A percentile compares a stretch with the other conserved stretches of the same genome.
phyloP scores from a whole-genome alignment of 2,797 vertebrate genomes.

The Ficedula albicollis region DNA sequence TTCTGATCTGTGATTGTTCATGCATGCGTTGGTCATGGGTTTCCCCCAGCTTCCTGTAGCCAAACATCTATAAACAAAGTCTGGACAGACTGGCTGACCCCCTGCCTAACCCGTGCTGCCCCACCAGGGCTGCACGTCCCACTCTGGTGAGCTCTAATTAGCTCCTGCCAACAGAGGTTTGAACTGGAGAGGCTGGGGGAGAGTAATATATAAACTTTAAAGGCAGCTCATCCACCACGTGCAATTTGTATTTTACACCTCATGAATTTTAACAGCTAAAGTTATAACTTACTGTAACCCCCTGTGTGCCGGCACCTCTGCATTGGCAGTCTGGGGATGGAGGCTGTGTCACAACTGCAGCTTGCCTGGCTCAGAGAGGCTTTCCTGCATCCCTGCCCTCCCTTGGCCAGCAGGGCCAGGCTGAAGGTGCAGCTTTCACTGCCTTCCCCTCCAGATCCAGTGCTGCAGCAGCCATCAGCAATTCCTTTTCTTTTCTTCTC shows the following conservation, averaged over 20 bases:
- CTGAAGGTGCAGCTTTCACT: not conserved
- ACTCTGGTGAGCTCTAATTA: constrained; percentile 4
- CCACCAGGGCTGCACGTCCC: not conserved
- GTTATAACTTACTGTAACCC: constrained; percentile 71
- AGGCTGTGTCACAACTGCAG: not conserved
- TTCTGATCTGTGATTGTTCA: not conserved
- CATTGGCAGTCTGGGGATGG: fast-evolving
- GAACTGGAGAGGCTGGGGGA: not conserved
- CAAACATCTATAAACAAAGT: not conserved
- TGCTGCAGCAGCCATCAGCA: not conserved
- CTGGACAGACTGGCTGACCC: not conserved
- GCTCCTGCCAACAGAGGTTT: not conserved
- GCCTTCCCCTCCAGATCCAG: not conserved
- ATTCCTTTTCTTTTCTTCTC: not conserved
- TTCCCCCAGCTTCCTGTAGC: not conserved
- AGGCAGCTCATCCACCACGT: constrained; percentile 71
- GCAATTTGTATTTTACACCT: constrained; percentile 74
- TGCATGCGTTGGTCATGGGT: not conserved
- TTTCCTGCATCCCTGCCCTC: not conserved
- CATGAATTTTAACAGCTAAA: constrained; percentile 77
- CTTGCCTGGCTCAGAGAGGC: not conserved
- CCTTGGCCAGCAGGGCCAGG: fast-evolving
- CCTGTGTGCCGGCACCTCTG: not conserved
- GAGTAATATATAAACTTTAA: constrained; percentile 68
- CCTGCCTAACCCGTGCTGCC: not conserved